phyloP scores from a whole-genome alignment of 2,888 invertebrate species.

The Pandemis corylana region DNA sequence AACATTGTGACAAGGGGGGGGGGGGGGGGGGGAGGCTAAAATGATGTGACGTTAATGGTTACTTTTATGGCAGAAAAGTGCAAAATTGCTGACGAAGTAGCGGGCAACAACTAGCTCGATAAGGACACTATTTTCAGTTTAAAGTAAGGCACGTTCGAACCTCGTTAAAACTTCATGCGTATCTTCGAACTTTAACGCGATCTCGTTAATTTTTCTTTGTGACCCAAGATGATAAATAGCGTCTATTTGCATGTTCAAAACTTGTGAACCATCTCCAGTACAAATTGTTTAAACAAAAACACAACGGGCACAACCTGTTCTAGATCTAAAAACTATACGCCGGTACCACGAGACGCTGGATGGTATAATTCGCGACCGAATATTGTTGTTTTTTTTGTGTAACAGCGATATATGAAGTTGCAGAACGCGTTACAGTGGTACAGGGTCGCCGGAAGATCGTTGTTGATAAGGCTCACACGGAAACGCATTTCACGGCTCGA shows the following conservation, averaged over 20 bases:
- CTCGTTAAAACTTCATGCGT: slow-evolving; percentile 72
- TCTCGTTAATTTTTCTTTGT: slow-evolving; percentile 60
- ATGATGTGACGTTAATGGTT: too few relatives aligned
- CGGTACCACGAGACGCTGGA: slow-evolving; percentile 27
- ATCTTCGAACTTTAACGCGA: slow-evolving; percentile 54
- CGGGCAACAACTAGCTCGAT: neutral
- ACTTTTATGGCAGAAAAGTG: too few relatives aligned
- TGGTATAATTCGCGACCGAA: neutral
- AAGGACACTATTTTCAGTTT: slow-evolving; percentile 35
- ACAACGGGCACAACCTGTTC: slow-evolving; percentile 36
- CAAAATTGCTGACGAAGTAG: too few relatives aligned
- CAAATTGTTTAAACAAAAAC: slow-evolving; percentile 42
- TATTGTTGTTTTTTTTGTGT: neutral
- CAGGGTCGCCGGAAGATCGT: slow-evolving; percentile 52
- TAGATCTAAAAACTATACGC: slow-evolving; percentile 34
- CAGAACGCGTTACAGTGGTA: slow-evolving; percentile 34
- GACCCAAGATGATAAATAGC: slow-evolving; percentile 58
- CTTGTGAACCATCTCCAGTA: slow-evolving; percentile 44
- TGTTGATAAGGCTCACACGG: slow-evolving; percentile 57
- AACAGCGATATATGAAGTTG: slow-evolving; percentile 41
- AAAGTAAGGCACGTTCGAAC: slow-evolving; percentile 47
- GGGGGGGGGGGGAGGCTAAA: too few relatives aligned
- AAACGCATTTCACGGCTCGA: slow-evolving; percentile 61
- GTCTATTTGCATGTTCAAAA: slow-evolving; percentile 58
- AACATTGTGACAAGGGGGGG: too few relatives aligned